Percentiles rank a stretch among this genome's conserved stretches.
Conservation (phyloP, 2,113 vertebrate species). For the Ardeotis arabs region DNA sequence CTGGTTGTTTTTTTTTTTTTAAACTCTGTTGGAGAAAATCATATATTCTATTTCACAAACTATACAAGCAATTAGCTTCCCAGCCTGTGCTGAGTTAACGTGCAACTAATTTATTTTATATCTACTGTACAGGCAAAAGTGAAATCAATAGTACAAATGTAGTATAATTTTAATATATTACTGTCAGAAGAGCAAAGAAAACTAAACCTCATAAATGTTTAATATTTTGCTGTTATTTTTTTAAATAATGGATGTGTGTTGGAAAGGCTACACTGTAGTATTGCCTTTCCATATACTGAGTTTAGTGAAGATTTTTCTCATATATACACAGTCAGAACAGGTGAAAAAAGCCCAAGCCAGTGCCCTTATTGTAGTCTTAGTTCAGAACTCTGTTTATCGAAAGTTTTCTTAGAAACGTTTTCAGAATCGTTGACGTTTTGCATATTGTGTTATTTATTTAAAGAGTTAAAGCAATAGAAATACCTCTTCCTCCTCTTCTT, state of each 20-base stretch:
- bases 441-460: not conserved
- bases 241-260: not conserved
- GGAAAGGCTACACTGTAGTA: not conserved
- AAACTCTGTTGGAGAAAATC: not conserved
- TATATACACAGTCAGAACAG: not conserved
- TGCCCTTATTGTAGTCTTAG: not conserved
- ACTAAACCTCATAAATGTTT: not conserved
- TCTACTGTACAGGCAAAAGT: not conserved
- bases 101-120: not conserved
- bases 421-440: fast-evolving
- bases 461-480: not conserved
- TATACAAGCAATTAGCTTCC: not conserved
- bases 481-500: not conserved
- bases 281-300: not conserved
- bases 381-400: not conserved
- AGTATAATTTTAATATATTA: not conserved
- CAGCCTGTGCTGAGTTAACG: not conserved
- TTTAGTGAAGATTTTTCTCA: not conserved
- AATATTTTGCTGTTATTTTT: not conserved
- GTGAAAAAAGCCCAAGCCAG: not conserved
- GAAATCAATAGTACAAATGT: not conserved
- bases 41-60: not conserved
- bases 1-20: not conserved
- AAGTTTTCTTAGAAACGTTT: not conserved
- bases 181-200: not conserved